Base-by-base conservation (phyloP, 2,797 vertebrate genomes). In the Manis javanica region DNA sequence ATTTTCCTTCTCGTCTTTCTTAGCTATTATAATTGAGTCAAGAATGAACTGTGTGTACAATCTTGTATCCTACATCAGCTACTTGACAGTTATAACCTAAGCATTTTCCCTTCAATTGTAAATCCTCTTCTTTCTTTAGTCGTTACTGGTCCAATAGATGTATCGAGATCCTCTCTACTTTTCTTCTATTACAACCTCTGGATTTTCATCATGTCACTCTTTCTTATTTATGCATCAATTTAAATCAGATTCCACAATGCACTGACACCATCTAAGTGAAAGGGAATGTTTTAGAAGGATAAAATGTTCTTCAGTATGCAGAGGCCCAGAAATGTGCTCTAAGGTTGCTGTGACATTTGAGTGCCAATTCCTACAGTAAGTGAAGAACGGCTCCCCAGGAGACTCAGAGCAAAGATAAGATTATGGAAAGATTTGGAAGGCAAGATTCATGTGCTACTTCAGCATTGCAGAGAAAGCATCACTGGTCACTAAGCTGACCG, bases 21-120 rank as follows among this genome's bases (percentile, higher is more conserved):
- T 71, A 87, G n/a, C 55, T 59, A 42, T 94, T 95, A 95, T 86
- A 63, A 91, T 71, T 91, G 59, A 71, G 72, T 85, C 46, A 37
- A 26, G 37, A 90, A 74, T 85, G 87, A 96, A 96, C 69, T 42
- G 9, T 34, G 5, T 31, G 13, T 59, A 37, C 12, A 86, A 7
- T 55, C 74, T 82, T 53, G 2, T 34, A 9, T n/a, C 42, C 21
- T 49, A 18, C 7, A 3, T 63, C 71, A 1, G 71, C 61, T 78
- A 11, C 68, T 57, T 86, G 51, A 75, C 34, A 63, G 34, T 92
- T 51, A 37, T 9, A 74, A 63, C 24, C 23, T 37, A 57, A 92
- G 37, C 19, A 37, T 78, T 57, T 89, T 55, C 16, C 37, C 59
- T 16, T 63, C 26, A 51, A 31, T 64, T 90, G 72, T 88, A 78